A percentile compares a stretch with the other conserved stretches of the same genome.
These are phyloP conservation scores for Pseudeuparius sepicola DNA, from an alignment of 2,888 invertebrate genomes.

Conservation along the genomic window DNA sequence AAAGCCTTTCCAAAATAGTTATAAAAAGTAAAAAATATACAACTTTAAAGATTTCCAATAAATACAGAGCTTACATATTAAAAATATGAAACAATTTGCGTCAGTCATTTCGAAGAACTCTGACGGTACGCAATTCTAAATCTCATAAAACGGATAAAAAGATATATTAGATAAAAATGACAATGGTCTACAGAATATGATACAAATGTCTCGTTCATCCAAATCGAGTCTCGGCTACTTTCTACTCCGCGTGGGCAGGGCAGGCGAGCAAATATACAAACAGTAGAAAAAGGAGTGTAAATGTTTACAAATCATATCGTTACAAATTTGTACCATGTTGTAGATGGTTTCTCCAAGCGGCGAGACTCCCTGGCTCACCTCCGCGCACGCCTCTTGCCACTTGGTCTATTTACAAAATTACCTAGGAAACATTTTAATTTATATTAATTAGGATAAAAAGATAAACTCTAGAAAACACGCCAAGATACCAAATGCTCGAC, in stretches of 20 bases:
- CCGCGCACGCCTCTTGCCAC: conserved; percentile 18
- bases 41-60: conserved; percentile 38
- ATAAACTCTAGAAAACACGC: conserved; percentile 37
- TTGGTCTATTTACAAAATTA: conserved; percentile 37
- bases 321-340: conserved; percentile 41
- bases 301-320: conserved; percentile 41
- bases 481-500: conserved; percentile 29
- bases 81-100: conserved; percentile 34
- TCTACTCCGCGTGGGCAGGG: conserved; percentile 31
- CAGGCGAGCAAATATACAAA: conserved; percentile 39
- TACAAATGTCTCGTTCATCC: conserved; percentile 33
- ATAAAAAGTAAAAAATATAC: conserved; percentile 41
- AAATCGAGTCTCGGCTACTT: no score
- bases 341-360: conserved; percentile 34
- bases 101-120: conserved; percentile 19
- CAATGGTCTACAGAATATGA: conserved; percentile 38
- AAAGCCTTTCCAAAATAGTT: conserved; percentile 37
- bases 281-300: conserved; percentile 42
- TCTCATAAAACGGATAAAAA: conserved; percentile 36
- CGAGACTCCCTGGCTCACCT: conserved; percentile 11
- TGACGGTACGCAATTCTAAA: conserved; percentile 35
- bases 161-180: conserved; percentile 38
- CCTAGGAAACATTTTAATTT: conserved; percentile 36
- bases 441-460: conserved; percentile 32
- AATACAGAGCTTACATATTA: conserved; percentile 38